Evolutionary conservation across 2,888 invertebrate species (phyloP).

Genomic region (Alentia gelatinosa): DNA sequence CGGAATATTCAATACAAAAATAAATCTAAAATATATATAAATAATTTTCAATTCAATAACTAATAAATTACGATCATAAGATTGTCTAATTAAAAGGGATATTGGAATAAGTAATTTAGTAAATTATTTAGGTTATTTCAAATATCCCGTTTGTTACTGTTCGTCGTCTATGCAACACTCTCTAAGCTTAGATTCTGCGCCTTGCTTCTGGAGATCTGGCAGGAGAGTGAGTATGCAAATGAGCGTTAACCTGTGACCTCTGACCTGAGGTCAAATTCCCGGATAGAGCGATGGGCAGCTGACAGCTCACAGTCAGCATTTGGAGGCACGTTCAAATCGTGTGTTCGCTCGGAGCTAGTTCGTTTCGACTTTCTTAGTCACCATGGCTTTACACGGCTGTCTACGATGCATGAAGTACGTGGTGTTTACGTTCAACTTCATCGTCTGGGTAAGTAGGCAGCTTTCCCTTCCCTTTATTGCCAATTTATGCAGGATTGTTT

Average conservation of each 20-base stretch:
- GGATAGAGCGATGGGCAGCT: conserved; percentile 18
- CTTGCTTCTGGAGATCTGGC: too few relatives aligned
- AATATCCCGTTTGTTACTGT: background rate
- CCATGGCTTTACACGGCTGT: conserved; percentile 62
- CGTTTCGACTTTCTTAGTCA: background rate
- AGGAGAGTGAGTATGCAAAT: conserved; percentile 49
- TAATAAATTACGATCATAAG: background rate
- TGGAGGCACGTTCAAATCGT: conserved; percentile 49
- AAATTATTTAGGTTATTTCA: background rate
- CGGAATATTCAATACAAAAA: too few relatives aligned
- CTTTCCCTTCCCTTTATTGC: background rate
- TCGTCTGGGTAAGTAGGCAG: conserved; percentile 61
- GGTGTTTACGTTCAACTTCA: conserved; percentile 62
- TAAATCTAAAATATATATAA: too few relatives aligned
- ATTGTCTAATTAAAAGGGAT: background rate
- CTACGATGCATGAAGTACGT: conserved; percentile 58
- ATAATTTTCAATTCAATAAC: background rate
- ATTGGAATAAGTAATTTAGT: background rate
- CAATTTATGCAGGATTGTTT: background rate
- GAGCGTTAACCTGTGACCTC: conserved; percentile 5
- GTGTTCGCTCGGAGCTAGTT: background rate
- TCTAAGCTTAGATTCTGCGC: background rate
- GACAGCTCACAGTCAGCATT: conserved; percentile 21
- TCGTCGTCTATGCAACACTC: background rate
- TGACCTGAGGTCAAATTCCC: conserved; percentile 31